These are phyloP conservation scores for Rhizoglyphus robini DNA, from an alignment of 1,140 invertebrate species.

Conservation along the genomic window DNA sequence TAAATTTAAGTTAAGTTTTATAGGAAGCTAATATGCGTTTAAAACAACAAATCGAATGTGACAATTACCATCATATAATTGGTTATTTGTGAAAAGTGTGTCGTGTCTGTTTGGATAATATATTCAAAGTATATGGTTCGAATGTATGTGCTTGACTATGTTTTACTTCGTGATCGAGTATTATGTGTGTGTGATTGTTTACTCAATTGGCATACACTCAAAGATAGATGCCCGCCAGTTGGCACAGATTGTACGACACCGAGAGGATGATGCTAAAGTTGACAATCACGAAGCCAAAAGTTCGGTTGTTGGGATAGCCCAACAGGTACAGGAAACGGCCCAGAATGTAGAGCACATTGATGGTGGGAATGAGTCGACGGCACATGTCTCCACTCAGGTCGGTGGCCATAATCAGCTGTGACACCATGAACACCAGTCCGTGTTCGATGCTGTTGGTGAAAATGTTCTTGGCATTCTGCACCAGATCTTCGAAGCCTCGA, in stretches of 20 bases:
- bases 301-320: slow-evolving; percentile 3
- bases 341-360: neutral
- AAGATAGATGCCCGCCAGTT: neutral
- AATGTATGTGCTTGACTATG: too few relatives aligned
- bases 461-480: neutral
- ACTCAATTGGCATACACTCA: too few relatives aligned
- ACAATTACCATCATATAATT: too few relatives aligned
- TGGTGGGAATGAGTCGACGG: neutral
- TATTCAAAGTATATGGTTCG: too few relatives aligned
- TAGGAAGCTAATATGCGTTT: too few relatives aligned
- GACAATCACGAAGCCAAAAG: neutral
- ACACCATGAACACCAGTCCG: neutral
- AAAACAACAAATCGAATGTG: too few relatives aligned
- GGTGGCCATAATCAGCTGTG: neutral
- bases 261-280: slow-evolving; percentile 3
- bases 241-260: neutral
- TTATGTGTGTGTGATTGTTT: too few relatives aligned
- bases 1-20: too few relatives aligned
- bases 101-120: too few relatives aligned
- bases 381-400: neutral
- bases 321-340: neutral
- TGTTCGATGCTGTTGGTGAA: slow-evolving; percentile 10
- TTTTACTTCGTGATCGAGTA: too few relatives aligned
- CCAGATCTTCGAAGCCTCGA: neutral
- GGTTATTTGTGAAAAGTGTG: too few relatives aligned